Evolutionary conservation across 2,797 vertebrate species (phyloP), one percentile per base, ranked within the genome.

Genomic region (Aphelocoma californica): DNA sequence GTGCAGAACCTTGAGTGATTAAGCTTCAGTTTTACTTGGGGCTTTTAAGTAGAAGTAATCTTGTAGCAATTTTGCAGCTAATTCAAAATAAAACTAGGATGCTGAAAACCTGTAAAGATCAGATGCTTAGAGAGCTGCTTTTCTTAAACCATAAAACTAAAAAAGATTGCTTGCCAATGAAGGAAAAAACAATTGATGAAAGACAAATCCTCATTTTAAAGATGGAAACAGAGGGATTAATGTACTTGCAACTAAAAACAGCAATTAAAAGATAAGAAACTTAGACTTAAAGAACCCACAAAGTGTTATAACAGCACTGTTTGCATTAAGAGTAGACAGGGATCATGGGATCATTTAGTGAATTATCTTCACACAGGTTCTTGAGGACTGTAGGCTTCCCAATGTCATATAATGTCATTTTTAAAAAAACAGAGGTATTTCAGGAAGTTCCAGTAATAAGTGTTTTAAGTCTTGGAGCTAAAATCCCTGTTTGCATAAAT

Each of bases 191-290:
- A 86, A 64, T 44, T 88, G 38, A 19, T 81, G 53, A 81, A 85
- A 91, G 60, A 45, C n/a, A 80, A 79, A 60, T 50, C 60, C 34
- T 69, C 9, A 20, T 77, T 87, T 92, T 82, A 57, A 45, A 61
- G 42, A 53, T 14, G 71, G 29, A 65, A 75, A 40, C 53, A 72
- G 72, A 91, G 10, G 42, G 77, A 93, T 78, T 86, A 83, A 77
- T 24, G 32, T 4, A 2, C 10, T 28, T 74, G 38, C 34, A 92
- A 64, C 56, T 85, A 82, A 90, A 70, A 40, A 0, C 32, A 67
- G 47, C 54, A 89, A 92, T 80, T 93, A 60, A 91, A 91, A 82
- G 40, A 57, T 81, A 87, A 87, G 60, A 60, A 79, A 85, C 8
- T 53, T 82, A 29, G 53, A 72, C 58, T 75, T 80, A 71, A 51